Percentiles rank a stretch among this genome's conserved stretches.
Conservation (phyloP, 2,113 vertebrate genomes). For the Sminthopsis crassicaudata region DNA sequence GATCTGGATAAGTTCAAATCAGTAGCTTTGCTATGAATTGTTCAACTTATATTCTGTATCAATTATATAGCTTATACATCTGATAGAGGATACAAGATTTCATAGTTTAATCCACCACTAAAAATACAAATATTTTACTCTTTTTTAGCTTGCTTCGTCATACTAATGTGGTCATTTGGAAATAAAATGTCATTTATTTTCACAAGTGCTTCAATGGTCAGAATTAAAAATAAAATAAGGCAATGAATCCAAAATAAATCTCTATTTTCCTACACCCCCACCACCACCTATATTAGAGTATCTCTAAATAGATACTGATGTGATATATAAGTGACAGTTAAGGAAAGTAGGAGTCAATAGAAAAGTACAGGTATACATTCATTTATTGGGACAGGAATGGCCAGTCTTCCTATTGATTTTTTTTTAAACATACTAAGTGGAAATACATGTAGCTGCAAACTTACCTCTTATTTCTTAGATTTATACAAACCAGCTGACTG, state of each 20-base stretch:
- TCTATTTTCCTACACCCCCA: not conserved
- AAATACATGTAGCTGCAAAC: conserved; percentile 35
- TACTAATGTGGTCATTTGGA: conserved; percentile 33
- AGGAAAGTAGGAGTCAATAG: conserved; percentile 28
- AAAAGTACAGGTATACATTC: conserved; percentile 31
- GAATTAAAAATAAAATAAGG: conserved; percentile 26
- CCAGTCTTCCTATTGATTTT: conserved; percentile 22
- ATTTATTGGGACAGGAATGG: not conserved
- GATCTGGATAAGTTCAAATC: conserved; percentile 27
- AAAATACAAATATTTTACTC: conserved; percentile 42
- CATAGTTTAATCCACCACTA: conserved; percentile 37
- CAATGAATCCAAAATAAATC: conserved; percentile 18
- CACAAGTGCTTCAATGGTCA: not conserved
- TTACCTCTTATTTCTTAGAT: conserved; percentile 77
- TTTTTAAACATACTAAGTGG: conserved; percentile 41
- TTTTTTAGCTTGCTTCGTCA: conserved; percentile 51
- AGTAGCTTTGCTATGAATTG: conserved; percentile 42
- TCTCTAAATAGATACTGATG: conserved; percentile 4
- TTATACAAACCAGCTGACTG: conserved; percentile 79
- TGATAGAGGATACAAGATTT: not conserved
- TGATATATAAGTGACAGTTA: not conserved
- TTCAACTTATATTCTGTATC: conserved; percentile 35
- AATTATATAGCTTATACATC: not conserved
- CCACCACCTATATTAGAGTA: not conserved
- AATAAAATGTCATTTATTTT: conserved; percentile 12